Evolutionary conservation across 1,140 invertebrate species (phyloP).

Genomic region (Diprion similis): DNA sequence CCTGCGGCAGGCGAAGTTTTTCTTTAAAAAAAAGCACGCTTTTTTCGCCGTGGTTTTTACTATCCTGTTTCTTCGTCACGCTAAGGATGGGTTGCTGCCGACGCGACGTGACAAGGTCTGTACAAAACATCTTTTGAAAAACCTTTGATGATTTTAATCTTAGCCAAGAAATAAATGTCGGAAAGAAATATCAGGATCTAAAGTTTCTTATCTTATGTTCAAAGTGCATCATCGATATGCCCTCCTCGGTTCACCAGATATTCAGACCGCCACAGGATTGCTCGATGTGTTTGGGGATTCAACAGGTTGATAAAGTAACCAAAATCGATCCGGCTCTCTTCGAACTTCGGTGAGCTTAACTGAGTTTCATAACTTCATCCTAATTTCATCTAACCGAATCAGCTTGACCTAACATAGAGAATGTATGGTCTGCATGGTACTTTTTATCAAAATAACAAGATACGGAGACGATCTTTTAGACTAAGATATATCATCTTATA

Average conservation of each 20-base stretch:
- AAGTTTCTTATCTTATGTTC: conserved; percentile 34
- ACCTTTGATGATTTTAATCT: conserved; percentile 15
- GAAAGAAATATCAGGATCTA: too few relatives aligned
- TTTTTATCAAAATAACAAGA: too few relatives aligned
- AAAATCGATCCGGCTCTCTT: conserved; percentile 73
- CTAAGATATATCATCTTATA: too few relatives aligned
- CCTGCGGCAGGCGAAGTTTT: conserved; percentile 24
- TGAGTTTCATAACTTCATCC: conserved; percentile 6
- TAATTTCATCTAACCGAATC: conserved; percentile 4
- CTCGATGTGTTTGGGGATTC: conserved; percentile 72
- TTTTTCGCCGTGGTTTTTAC: conserved; percentile 30
- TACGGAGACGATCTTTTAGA: too few relatives aligned
- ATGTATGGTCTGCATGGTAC: not conserved
- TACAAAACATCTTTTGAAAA: not conserved
- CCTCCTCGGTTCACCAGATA: conserved; percentile 65
- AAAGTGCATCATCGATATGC: conserved; percentile 69
- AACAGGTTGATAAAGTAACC: conserved; percentile 67
- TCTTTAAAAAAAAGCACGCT: conserved; percentile 28
- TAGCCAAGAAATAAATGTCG: too few relatives aligned
- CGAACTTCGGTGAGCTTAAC: conserved; percentile 63
- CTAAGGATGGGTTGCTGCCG: conserved; percentile 23
- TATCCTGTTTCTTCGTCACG: conserved; percentile 28
- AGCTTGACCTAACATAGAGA: not conserved
- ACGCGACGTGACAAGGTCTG: conserved; percentile 37
- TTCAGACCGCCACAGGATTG: conserved; percentile 80